Conservation (phyloP, 2,113 vertebrate genomes). For the Platysternon megacephalum region DNA sequence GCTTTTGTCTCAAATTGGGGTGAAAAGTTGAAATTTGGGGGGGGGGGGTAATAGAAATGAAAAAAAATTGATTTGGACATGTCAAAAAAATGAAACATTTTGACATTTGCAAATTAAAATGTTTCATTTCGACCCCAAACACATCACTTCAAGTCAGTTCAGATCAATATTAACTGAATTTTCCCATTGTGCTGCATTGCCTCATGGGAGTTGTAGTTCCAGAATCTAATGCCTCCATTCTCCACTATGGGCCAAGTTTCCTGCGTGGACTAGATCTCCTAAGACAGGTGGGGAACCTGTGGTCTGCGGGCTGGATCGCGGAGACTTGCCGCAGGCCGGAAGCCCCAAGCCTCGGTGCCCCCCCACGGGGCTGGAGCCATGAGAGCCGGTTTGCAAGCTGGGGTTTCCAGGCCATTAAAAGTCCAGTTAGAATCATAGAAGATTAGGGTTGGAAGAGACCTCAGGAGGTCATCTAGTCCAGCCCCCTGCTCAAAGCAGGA, state of each 20-base stretch:
- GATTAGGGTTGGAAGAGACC: too few relatives aligned
- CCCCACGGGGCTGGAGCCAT: too few relatives aligned
- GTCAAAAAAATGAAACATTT: slow-evolving; percentile 4
- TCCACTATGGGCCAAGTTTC: not conserved
- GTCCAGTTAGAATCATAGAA: too few relatives aligned
- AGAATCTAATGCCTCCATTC: not conserved
- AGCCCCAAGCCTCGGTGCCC: too few relatives aligned
- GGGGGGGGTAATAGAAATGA: not conserved
- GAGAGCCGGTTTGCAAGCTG: too few relatives aligned
- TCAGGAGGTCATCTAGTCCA: too few relatives aligned
- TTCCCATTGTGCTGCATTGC: not conserved
- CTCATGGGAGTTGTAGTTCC: not conserved
- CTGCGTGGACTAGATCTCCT: not conserved
- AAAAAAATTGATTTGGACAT: not conserved
- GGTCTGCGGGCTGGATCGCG: too few relatives aligned
- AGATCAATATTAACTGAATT: not conserved
- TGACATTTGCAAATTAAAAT: not conserved
- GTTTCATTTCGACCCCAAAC: not conserved
- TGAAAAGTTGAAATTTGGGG: not conserved
- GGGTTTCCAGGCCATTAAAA: too few relatives aligned
- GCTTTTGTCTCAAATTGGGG: not conserved
- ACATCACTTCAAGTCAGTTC: not conserved
- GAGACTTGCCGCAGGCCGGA: too few relatives aligned
- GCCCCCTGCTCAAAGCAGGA: too few relatives aligned
- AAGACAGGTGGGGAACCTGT: too few relatives aligned